Evolutionary conservation across 2,797 vertebrate genomes (phyloP).

Genomic region (Lacerta bilineata): DNA sequence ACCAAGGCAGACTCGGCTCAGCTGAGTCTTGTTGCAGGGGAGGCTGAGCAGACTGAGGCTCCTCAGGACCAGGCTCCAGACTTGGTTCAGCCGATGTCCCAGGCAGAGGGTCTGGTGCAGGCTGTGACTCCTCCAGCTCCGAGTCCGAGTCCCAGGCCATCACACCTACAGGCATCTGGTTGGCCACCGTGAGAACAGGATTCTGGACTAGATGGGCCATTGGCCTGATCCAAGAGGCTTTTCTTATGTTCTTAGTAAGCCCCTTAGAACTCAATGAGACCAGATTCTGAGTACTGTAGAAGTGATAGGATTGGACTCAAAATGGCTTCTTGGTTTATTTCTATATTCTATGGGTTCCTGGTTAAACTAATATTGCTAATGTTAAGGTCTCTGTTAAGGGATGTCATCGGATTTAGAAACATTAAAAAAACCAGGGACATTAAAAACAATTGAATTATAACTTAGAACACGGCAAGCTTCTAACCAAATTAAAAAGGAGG

Average conservation of each 20-base stretch:
- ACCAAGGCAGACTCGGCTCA: too few relatives aligned
- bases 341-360: background rate
- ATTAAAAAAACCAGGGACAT: background rate
- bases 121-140: too few relatives aligned
- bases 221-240: too few relatives aligned
- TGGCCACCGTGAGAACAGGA: too few relatives aligned
- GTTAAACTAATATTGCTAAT: background rate
- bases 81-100: too few relatives aligned
- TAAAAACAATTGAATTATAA: background rate
- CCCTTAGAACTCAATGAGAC: background rate
- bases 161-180: too few relatives aligned
- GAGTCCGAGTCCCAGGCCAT: too few relatives aligned
- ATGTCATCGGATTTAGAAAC: background rate
- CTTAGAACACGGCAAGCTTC: background rate
- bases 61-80: too few relatives aligned
- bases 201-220: too few relatives aligned
- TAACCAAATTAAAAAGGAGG: background rate
- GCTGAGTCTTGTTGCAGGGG: too few relatives aligned
- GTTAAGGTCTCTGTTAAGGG: background rate
- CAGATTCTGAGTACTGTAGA: background rate
- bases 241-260: background rate
- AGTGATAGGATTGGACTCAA: background rate
- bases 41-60: too few relatives aligned
- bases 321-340: background rate
- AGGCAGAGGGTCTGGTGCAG: too few relatives aligned